Evolutionary conservation across 1,140 invertebrate genomes (phyloP).

Genomic region (Atta cephalotes): DNA sequence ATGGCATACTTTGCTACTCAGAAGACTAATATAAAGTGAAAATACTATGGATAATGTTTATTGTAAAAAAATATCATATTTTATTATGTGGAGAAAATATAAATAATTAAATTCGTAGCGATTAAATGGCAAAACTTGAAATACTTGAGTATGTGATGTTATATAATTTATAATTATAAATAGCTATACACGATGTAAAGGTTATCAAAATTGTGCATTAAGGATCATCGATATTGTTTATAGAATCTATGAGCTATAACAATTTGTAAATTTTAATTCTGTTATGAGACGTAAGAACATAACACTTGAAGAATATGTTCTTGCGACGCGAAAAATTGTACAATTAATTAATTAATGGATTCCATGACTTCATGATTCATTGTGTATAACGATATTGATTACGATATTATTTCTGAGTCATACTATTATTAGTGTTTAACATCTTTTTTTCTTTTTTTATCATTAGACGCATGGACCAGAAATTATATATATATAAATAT

Average conservation of each 20-base stretch:
- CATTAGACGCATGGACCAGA: constrained; percentile 56
- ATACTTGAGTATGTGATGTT: constrained; percentile 77
- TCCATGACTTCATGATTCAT: constrained; percentile 43
- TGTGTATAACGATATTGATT: constrained; percentile 25
- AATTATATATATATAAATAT: constrained; percentile 21
- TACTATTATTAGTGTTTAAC: constrained; percentile 10
- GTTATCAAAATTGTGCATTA: constrained; percentile 60
- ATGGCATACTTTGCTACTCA: constrained; percentile 80
- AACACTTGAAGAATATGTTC: background rate
- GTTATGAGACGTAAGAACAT: constrained; percentile 42
- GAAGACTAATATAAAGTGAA: constrained; percentile 82
- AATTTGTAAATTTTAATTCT: constrained; percentile 65
- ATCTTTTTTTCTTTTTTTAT: background rate
- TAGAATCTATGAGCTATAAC: constrained; percentile 48
- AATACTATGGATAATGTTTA: constrained; percentile 83
- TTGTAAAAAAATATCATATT: constrained; percentile 83
- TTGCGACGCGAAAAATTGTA: constrained; percentile 39
- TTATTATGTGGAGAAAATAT: constrained; percentile 83
- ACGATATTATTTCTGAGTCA: constrained; percentile 51
- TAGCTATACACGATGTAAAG: constrained; percentile 56
- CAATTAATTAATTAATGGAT: constrained; percentile 40
- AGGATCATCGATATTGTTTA: constrained; percentile 52
- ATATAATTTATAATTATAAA: constrained; percentile 73
- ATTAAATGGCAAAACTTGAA: constrained; percentile 76
- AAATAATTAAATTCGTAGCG: constrained; percentile 79